A percentile compares a stretch with the other conserved stretches of the same genome.
Evolutionary conservation across 2,797 vertebrate species (phyloP).

Genomic region (Danionella dracula): DNA sequence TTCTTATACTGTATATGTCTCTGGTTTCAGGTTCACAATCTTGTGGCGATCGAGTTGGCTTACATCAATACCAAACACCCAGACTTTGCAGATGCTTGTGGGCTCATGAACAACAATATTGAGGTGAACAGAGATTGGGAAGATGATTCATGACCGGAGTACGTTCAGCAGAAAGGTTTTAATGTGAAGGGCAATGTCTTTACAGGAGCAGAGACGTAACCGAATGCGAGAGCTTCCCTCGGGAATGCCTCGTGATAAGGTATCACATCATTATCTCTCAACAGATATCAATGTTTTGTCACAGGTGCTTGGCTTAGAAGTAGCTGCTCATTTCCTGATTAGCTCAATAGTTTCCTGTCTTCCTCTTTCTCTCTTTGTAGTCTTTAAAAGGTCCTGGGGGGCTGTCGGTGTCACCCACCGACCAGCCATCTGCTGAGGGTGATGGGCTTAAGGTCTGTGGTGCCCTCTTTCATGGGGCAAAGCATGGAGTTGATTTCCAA

Average conservation of each 20-base stretch:
- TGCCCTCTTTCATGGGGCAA: constrained; percentile 62
- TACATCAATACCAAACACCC: constrained; percentile 99
- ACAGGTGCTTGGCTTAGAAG: neutral
- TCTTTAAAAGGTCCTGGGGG: constrained; percentile 85
- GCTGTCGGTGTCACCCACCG: constrained; percentile 78
- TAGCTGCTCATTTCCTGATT: neutral
- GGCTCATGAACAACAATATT: constrained; percentile 96
- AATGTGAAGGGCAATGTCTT: too few species aligned
- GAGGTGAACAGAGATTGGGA: constrained; percentile 69
- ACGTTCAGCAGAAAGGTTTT: too few species aligned
- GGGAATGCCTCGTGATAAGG: constrained; percentile 86
- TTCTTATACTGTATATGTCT: neutral
- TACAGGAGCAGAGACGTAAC: constrained; percentile 91
- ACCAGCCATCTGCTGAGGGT: constrained; percentile 76
- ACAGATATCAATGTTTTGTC: neutral
- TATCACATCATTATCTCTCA: constrained; percentile 49
- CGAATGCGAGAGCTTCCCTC: constrained; percentile 85
- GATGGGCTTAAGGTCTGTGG: constrained; percentile 87
- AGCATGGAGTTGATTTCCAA: constrained; percentile 47
- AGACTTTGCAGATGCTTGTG: constrained; percentile 96
- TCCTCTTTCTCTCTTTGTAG: constrained; percentile 68
- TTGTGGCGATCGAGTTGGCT: constrained; percentile 95
- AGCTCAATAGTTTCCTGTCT: constrained; percentile 46
- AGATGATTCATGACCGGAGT: too few species aligned
- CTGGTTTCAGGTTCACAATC: constrained; percentile 85